phyloP scores from a whole-genome alignment of 2,888 invertebrate species.

The Dioctria linearis region DNA sequence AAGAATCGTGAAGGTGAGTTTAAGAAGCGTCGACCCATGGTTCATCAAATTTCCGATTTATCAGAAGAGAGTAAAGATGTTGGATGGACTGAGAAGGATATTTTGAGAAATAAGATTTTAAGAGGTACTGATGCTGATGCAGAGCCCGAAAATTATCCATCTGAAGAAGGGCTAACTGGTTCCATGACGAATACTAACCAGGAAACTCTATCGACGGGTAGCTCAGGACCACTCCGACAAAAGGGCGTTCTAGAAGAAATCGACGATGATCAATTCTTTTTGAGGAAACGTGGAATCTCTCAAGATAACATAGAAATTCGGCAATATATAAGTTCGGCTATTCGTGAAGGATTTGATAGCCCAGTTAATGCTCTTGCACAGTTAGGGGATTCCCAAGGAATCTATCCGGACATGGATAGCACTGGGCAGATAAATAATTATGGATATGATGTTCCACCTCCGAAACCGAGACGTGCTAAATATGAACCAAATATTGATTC shows the following conservation, averaged over 20 bases:
- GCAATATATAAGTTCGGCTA: constrained; percentile 83
- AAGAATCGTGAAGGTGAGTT: constrained; percentile 69
- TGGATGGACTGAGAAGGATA: constrained; percentile 71
- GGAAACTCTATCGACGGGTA: constrained; percentile 76
- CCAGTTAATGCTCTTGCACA: constrained; percentile 77
- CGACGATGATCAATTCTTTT: constrained; percentile 89
- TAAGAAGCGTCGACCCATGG: constrained; percentile 67
- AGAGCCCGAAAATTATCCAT: constrained; percentile 66
- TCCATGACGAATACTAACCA: constrained; percentile 68
- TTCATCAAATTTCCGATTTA: constrained; percentile 70
- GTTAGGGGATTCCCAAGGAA: constrained; percentile 71
- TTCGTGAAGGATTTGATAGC: constrained; percentile 83
- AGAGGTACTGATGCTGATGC: constrained; percentile 67
- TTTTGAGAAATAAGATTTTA: constrained; percentile 67
- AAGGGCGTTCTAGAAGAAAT: constrained; percentile 86
- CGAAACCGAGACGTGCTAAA: constrained; percentile 67
- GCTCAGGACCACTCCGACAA: constrained; percentile 73
- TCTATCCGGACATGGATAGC: constrained; percentile 58
- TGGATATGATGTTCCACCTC: constrained; percentile 67
- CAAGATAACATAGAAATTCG: constrained; percentile 86
- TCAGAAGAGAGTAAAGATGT: constrained; percentile 70
- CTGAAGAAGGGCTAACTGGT: constrained; percentile 61
- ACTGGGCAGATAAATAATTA: constrained; percentile 63
- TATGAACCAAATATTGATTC: constrained; percentile 63
- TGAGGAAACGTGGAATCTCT: constrained; percentile 86